Evolutionary conservation across 2,888 invertebrate genomes (phyloP).

Genomic region (Drosophila algonquin): DNA sequence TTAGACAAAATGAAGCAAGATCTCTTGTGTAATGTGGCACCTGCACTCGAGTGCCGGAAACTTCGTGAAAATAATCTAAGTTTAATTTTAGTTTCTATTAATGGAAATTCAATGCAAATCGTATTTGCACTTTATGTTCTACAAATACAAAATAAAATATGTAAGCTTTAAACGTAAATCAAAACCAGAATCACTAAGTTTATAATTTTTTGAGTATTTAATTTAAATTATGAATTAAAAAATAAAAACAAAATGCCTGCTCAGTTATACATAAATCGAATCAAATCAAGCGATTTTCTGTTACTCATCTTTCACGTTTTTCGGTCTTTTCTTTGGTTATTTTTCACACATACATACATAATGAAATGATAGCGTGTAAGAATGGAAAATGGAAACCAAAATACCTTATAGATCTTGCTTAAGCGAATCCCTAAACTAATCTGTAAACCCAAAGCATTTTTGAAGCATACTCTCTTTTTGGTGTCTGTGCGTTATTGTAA

Average conservation of each 20-base stretch:
- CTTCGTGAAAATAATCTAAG: constrained; percentile 40
- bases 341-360: background rate
- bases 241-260: constrained; percentile 22
- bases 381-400: constrained; percentile 5
- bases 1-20: constrained; percentile 8
- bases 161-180: constrained; percentile 73
- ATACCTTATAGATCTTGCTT: constrained; percentile 22
- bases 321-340: constrained; percentile 4
- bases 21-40: constrained; percentile 9
- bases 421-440: constrained; percentile 9
- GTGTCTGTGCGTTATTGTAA: constrained; percentile 54
- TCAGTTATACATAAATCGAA: constrained; percentile 19
- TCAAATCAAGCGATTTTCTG: constrained; percentile 2
- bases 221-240: constrained; percentile 11
- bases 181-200: constrained; percentile 50
- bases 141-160: constrained; percentile 52
- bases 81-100: constrained; percentile 51
- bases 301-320: background rate
- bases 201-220: constrained; percentile 30
- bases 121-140: constrained; percentile 61
- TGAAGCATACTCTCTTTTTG: constrained; percentile 22
- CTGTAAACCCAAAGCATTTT: constrained; percentile 17
- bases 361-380: constrained; percentile 17
- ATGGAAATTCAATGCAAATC: constrained; percentile 40
- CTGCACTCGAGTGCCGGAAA: constrained; percentile 2